Evolutionary conservation across 1,140 invertebrate genomes (phyloP), one percentile per base, ranked within the genome.

Genomic region (Pygmarrhopalites habei): DNA sequence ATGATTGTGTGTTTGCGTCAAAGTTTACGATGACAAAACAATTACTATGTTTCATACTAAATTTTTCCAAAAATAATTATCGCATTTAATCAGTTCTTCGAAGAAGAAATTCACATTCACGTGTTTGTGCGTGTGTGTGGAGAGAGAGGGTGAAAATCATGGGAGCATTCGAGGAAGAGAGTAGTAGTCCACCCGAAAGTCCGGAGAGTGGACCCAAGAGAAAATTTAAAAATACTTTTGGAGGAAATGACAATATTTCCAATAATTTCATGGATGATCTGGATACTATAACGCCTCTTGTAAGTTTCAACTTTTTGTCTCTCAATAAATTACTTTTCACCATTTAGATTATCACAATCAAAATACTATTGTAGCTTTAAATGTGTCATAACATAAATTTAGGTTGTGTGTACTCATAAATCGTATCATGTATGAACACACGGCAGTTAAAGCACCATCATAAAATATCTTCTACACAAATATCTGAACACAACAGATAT

Each of bases 161-260:
- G 35, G 35, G 35, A 39, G 7, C 35, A 10, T 7, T 39, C 35
- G 7, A 39, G 10, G 35, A 39, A 39, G 35, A 39, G n/a, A n/a
- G n/a, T n/a, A n/a, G n/a, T n/a, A n/a, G n/a, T 39, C 35, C 35
- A 7, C 7, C 17, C 7, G 35, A 39, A 17, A 39, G 10, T 39
- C 35, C 35, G 35, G 35, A 39, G n/a, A n/a, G n/a, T 39, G 35
- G 35, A 10, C 35, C 35, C 10, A 39, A 39, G 35, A 39, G 35
- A 17, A 39, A 39, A 21, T 46, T 10, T 46, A 46, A 46, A 46
- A 46, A 46, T 46, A 46, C 44, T n/a, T 46, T 46, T 46, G 44
- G 44, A 10, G 44, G 44, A 5, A n/a, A 17, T 4, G 5, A n/a
- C 19, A 21, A 46, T 21, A 46, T 46, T 10, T 5, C 44, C 5